Conservation (phyloP, 1,140 invertebrate genomes). For the Stegodyphus mimosarum region DNA sequence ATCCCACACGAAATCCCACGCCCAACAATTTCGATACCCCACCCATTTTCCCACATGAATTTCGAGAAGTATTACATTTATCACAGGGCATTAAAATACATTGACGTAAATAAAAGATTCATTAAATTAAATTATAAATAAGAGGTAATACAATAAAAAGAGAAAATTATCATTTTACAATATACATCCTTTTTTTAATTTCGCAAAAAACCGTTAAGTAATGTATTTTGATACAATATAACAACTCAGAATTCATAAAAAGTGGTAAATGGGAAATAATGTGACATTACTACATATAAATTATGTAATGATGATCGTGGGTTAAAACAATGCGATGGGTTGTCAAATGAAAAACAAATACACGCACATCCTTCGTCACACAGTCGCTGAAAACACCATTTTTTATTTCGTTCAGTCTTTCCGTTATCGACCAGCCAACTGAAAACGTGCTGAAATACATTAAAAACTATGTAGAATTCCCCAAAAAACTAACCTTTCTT, state of each 20-base stretch:
- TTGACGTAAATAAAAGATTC: too few relatives aligned
- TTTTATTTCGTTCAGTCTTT: constrained; percentile 28
- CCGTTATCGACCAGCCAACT: constrained; percentile 34
- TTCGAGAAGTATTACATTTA: too few relatives aligned
- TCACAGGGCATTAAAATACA: too few relatives aligned
- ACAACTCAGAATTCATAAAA: too few relatives aligned
- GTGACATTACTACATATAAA: too few relatives aligned
- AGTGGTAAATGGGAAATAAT: too few relatives aligned
- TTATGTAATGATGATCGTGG: background rate
- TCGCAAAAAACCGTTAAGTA: background rate
- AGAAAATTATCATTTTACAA: background rate
- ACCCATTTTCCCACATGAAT: background rate
- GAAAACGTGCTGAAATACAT: background rate
- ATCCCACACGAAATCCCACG: background rate
- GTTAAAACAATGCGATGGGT: background rate
- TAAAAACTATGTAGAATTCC: background rate
- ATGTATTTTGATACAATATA: background rate
- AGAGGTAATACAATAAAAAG: too few relatives aligned
- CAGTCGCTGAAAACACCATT: constrained; percentile 14
- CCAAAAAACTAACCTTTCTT: constrained; percentile 45
- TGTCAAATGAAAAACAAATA: background rate
- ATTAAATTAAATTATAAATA: too few relatives aligned
- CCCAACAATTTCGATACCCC: background rate
- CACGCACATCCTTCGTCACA: background rate
- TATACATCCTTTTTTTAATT: background rate